These are phyloP conservation scores for Boloria selene DNA, from an alignment of 2,888 invertebrate genomes.

Conservation along the genomic window DNA sequence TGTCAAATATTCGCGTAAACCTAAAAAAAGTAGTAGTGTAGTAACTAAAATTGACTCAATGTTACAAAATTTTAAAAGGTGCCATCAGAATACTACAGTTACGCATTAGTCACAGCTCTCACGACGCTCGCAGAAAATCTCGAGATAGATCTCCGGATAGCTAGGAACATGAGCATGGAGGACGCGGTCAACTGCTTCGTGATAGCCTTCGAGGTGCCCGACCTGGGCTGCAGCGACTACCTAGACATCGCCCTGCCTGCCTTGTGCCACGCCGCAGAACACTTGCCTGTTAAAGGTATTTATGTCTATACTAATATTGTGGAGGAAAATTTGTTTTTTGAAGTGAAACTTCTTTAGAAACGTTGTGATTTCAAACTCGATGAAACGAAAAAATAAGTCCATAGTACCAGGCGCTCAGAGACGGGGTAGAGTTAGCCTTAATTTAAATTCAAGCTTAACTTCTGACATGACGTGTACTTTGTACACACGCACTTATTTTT, in stretches of 20 bases:
- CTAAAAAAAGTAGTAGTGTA: too few relatives aligned
- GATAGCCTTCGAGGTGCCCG: conserved; percentile 91
- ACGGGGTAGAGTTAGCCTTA: too few relatives aligned
- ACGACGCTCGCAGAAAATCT: conserved; percentile 87
- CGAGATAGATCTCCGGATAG: conserved; percentile 86
- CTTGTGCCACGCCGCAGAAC: conserved; percentile 88
- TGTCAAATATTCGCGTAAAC: too few relatives aligned
- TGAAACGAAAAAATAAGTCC: too few relatives aligned
- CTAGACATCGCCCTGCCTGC: conserved; percentile 91
- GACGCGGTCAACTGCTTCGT: conserved; percentile 84
- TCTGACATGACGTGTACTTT: too few relatives aligned
- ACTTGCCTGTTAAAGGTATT: conserved; percentile 84
- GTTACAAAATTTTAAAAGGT: conserved; percentile 52
- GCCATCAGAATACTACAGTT: conserved; percentile 77
- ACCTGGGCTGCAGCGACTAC: conserved; percentile 88
- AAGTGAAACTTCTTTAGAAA: too few relatives aligned
- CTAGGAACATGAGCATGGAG: conserved; percentile 74
- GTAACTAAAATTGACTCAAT: too few relatives aligned
- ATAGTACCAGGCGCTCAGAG: too few relatives aligned
- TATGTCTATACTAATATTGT: not conserved
- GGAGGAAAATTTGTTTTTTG: too few relatives aligned
- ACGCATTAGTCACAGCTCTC: conserved; percentile 88
- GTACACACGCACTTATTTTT: too few relatives aligned
- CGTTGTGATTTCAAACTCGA: too few relatives aligned
- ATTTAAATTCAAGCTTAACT: too few relatives aligned